Evolutionary conservation across 2,888 invertebrate genomes (phyloP), one percentile per base, ranked within the genome.

Genomic region (Chrysomela aeneicollis): DNA sequence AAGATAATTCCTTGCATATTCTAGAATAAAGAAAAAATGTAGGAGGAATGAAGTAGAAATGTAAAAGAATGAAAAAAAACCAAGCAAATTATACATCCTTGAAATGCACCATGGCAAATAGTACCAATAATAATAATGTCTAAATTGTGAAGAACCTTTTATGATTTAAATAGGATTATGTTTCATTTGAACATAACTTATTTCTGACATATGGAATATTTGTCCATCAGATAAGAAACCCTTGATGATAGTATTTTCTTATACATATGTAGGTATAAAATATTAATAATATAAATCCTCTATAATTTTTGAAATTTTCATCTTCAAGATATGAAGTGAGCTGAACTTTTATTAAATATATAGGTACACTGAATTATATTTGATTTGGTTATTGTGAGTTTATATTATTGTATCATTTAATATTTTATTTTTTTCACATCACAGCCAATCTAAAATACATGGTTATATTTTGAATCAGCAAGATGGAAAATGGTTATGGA

Each of bases 401-500:
- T 26, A 3, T 26, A 26, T n/a, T 19, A 15, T 46, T 51, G n/a
- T 59, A 53, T 19, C 18, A 51, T 22, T 59, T 54, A 54, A 2
- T 49, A 54, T 17, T 15, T 9, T 21, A 35, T 18, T 26, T 26
- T 18, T 35, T 57, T 22, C 26, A 26, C 4, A 26, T 26, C n/a
- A n/a, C n/a, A 26, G 4, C 26, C 3, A 26, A 26, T 26, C 6
- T 26, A 26, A 5, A 26, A 26, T 26, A 26, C 26, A 5, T 26
- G 26, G 26, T 26, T 26, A 26, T 26, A 26, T 5, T 26, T 26
- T 26, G 26, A 26, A 26, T 26, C 6, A 52, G 32, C 42, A 51
- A 57, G 32, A 76, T 76, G 76, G 76, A 76, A 67, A 64, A 67
- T 57, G 67, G 66, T 18, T 70, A 61, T 52, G 67, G 54, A 19